These are phyloP conservation scores for Hemicordylus capensis DNA, from an alignment of 2,113 vertebrate species.

Conservation along the genomic window DNA sequence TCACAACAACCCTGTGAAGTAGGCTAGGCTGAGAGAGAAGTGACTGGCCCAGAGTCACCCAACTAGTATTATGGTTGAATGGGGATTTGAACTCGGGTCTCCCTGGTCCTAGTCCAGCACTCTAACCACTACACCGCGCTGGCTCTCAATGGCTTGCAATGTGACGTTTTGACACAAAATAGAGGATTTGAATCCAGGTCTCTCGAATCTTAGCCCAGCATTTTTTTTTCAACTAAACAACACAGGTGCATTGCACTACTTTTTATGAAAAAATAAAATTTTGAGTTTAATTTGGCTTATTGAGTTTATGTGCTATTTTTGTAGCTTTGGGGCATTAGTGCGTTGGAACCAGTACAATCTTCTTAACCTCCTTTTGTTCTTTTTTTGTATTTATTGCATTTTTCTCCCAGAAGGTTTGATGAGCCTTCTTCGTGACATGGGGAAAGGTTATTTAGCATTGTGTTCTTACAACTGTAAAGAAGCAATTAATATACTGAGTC, in stretches of 20 bases:
- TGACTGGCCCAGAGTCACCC: too few relatives aligned
- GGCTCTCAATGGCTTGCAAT: too few relatives aligned
- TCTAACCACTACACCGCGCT: too few relatives aligned
- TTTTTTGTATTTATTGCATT: conserved; percentile 66
- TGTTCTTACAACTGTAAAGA: conserved; percentile 97
- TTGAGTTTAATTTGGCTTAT: not conserved
- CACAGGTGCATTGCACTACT: not conserved
- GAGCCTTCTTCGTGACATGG: conserved; percentile 94
- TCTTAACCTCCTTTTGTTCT: conserved; percentile 9
- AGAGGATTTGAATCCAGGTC: not conserved
- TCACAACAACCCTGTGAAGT: too few relatives aligned
- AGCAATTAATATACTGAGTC: conserved; percentile 91
- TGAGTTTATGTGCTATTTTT: not conserved
- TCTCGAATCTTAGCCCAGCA: not conserved
- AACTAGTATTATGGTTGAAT: too few relatives aligned
- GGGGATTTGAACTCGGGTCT: too few relatives aligned
- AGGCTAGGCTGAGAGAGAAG: too few relatives aligned
- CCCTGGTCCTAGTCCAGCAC: too few relatives aligned
- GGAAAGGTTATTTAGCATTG: conserved; percentile 94
- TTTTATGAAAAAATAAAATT: not conserved
- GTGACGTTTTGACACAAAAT: not conserved
- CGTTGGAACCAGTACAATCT: not conserved
- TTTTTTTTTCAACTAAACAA: not conserved
- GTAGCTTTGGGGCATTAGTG: not conserved
- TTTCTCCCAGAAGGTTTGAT: conserved; percentile 93